These are phyloP conservation scores for Meandrina meandrites DNA, from an alignment of 92 coral and sea anemone species.

Conservation along the genomic window DNA sequence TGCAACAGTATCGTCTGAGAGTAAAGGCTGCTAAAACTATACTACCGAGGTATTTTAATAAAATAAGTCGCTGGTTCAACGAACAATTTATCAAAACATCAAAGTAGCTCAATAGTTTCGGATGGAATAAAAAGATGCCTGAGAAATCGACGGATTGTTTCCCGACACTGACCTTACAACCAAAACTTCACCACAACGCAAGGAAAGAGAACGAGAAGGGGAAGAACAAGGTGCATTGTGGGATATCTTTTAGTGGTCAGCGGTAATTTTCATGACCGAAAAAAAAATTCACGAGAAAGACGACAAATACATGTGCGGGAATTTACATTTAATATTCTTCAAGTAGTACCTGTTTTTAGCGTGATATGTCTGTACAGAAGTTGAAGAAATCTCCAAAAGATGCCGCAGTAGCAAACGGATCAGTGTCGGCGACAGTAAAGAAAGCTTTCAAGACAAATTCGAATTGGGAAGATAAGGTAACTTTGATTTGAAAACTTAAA, in stretches of 20 bases:
- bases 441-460: slow-evolving; percentile 91
- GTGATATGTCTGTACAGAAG: slow-evolving; percentile 83
- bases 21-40: background rate
- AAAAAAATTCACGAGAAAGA: background rate
- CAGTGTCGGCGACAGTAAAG: slow-evolving; percentile 84
- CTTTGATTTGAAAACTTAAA: background rate
- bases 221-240: slow-evolving; percentile 64
- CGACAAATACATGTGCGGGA: slow-evolving; percentile 16
- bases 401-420: slow-evolving; percentile 65
- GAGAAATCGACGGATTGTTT: slow-evolving; percentile 55
- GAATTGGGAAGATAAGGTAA: slow-evolving; percentile 98
- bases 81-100: background rate
- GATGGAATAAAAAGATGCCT: slow-evolving; percentile 44
- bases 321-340: background rate
- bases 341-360: background rate
- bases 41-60: background rate
- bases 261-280: slow-evolving; percentile 16
- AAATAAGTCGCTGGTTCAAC: background rate
- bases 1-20: background rate
- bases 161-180: slow-evolving; percentile 69
- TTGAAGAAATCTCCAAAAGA: slow-evolving; percentile 77
- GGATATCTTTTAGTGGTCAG: slow-evolving; percentile 49
- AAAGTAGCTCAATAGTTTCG: background rate
- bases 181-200: slow-evolving; percentile 70
- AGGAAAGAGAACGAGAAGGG: slow-evolving; percentile 81